Base-by-base conservation (phyloP, 1,140 invertebrate species). In the Trachelipus rathkii region DNA sequence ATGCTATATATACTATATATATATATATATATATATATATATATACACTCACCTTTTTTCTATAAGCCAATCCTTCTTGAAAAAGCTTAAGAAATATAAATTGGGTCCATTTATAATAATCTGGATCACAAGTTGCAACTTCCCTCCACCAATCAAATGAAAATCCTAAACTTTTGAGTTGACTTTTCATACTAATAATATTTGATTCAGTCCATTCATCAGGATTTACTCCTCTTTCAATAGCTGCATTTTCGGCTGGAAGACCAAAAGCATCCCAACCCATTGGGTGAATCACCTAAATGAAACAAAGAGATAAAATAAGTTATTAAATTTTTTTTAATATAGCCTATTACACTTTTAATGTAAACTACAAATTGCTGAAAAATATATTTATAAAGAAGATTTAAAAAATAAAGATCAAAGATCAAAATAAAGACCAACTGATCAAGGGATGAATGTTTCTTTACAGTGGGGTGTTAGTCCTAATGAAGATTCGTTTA, bases 201-300 rank as follows among this genome's bases (percentile, higher is more conserved):
- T 99, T 99, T 79, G 89, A 85, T 70, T 88, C 84, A 0, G 97
- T 99, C 97, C 97, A 99, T 21, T 88, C 84, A 23, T 89, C 86
- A 7, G 97, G 93, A 82, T 90, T 85, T 44, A 95, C 86, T 67
- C 91, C 89, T 66, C 89, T 87, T 83, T 97, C 92, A 76, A 95
- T 91, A 8, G 98, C 97, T 73, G 98, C 98, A 90, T 99, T 99
- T 87, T 99, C 98, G 4, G 98, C 98, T 23, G 97, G 98, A 68
- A 99, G 87, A 46, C 98, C 98, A 90, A 99, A 99, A 9, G 97
- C 94, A 89, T 99, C 98, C 95, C 96, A 99, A 0, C 98, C 98
- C 87, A 99, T 99, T n/a, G 97, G 97, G 87, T 98, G 95, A 76
- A 99, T 87, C 0, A 93, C 91, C 85, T 88, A 44, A 72, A 70